Evolutionary conservation across 2,888 invertebrate genomes (phyloP).

Genomic region (Lysandra coridon): DNA sequence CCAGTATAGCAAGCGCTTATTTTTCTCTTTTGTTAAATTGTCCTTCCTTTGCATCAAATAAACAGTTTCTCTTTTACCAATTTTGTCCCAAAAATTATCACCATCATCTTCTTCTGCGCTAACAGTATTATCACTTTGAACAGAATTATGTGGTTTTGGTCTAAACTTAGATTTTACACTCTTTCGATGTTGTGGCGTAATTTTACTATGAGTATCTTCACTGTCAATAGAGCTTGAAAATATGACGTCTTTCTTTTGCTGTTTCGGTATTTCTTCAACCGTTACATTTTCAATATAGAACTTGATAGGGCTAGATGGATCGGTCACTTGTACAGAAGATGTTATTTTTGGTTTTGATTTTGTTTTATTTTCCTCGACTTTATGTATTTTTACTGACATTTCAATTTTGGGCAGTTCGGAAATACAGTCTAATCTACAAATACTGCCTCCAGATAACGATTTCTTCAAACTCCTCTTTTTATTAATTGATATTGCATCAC

Average conservation of each 20-base stretch:
- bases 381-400: constrained; percentile 39
- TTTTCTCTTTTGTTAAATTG: constrained; percentile 62
- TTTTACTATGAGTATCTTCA: constrained; percentile 34
- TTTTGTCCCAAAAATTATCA: constrained; percentile 84
- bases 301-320: constrained; percentile 72
- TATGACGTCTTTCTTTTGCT: constrained; percentile 64
- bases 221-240: constrained; percentile 58
- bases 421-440: constrained; percentile 71
- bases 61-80: constrained; percentile 83
- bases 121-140: background rate
- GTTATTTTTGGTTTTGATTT: constrained; percentile 79
- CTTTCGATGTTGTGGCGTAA: constrained; percentile 39
- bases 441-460: constrained; percentile 67
- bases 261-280: constrained; percentile 77
- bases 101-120: constrained; percentile 63
- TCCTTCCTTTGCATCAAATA: constrained; percentile 81
- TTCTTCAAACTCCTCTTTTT: constrained; percentile 69
- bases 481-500: constrained; percentile 47
- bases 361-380: constrained; percentile 48
- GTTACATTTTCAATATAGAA: constrained; percentile 79
- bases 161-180: constrained; percentile 38
- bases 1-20: constrained; percentile 63
- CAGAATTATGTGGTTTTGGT: constrained; percentile 25
- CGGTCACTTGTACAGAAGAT: constrained; percentile 74
- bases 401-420: constrained; percentile 66